A percentile compares a stretch with the other conserved stretches of the same genome.
phyloP scores from a whole-genome alignment of 2,113 vertebrate species.

The Lepidothrix coronata region DNA sequence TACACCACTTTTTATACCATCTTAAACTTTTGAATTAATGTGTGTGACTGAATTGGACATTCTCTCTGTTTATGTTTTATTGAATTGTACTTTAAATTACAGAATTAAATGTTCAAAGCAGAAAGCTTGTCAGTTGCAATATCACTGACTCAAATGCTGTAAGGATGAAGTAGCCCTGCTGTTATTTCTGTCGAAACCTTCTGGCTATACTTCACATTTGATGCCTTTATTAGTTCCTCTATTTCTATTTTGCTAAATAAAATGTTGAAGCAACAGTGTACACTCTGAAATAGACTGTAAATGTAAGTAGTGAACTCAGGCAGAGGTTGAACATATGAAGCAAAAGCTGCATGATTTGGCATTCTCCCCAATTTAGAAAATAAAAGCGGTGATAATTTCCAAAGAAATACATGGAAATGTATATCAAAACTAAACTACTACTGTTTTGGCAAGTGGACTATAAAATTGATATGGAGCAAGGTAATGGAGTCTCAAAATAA shows the following conservation, averaged over 20 bases:
- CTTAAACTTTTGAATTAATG: conserved; percentile 33
- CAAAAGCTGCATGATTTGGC: conserved; percentile 39
- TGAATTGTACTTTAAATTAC: conserved; percentile 70
- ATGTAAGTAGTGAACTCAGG: conserved; percentile 59
- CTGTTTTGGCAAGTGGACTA: neutral
- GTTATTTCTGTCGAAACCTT: conserved; percentile 77
- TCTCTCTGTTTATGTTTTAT: conserved; percentile 46
- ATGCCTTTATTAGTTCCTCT: conserved; percentile 77
- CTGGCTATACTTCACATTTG: conserved; percentile 77
- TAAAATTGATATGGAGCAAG: neutral
- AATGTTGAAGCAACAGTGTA: conserved; percentile 68
- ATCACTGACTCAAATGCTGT: conserved; percentile 70
- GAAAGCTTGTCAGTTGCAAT: conserved; percentile 72
- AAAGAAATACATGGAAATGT: neutral
- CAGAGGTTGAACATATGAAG: conserved; percentile 58
- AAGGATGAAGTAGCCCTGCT: conserved; percentile 72
- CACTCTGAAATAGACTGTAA: conserved; percentile 70
- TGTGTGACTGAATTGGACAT: conserved; percentile 40
- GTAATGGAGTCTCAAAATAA: neutral
- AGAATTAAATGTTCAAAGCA: conserved; percentile 75
- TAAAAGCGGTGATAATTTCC: conserved; percentile 53
- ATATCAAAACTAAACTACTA: neutral
- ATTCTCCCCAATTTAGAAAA: conserved; percentile 62
- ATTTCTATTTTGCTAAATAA: conserved; percentile 78
- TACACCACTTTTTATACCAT: neutral